phyloP scores from a whole-genome alignment of 2,888 invertebrate genomes.

The Oscheius onirici region DNA sequence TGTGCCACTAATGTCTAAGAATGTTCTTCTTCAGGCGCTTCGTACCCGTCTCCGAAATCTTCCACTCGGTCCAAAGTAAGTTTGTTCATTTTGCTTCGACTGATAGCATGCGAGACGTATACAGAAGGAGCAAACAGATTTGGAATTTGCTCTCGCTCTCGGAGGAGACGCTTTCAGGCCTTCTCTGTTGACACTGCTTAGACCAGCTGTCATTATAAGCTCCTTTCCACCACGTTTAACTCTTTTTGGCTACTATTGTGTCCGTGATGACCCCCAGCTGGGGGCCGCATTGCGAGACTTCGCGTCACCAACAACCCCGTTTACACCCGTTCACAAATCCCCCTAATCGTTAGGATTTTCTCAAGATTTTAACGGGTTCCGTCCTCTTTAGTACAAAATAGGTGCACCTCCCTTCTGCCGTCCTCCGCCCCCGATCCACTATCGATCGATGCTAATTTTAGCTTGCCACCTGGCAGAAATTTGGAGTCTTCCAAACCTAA shows the following conservation, averaged over 20 bases:
- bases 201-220: conserved; percentile 32
- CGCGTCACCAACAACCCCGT: too few species aligned
- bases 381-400: neutral
- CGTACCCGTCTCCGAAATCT: neutral
- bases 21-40: conserved; percentile 6
- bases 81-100: neutral
- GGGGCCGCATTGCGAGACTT: neutral
- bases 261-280: neutral
- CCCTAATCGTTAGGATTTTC: conserved; percentile 21
- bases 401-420: neutral
- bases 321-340: neutral
- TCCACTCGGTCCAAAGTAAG: neutral
- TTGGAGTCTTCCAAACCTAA: too few species aligned
- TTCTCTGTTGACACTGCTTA: conserved; percentile 31
- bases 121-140: conserved; percentile 31
- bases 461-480: neutral
- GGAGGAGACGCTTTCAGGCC: conserved; percentile 28
- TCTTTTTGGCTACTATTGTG: too few species aligned
- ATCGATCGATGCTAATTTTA: conserved; percentile 25
- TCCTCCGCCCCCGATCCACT: neutral
- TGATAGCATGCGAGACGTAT: neutral
- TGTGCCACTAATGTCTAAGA: conserved; percentile 15
- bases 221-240: too few species aligned
- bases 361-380: neutral
- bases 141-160: conserved; percentile 27